phyloP scores from a whole-genome alignment of 2,888 invertebrate species.

The Macropis europaea region DNA sequence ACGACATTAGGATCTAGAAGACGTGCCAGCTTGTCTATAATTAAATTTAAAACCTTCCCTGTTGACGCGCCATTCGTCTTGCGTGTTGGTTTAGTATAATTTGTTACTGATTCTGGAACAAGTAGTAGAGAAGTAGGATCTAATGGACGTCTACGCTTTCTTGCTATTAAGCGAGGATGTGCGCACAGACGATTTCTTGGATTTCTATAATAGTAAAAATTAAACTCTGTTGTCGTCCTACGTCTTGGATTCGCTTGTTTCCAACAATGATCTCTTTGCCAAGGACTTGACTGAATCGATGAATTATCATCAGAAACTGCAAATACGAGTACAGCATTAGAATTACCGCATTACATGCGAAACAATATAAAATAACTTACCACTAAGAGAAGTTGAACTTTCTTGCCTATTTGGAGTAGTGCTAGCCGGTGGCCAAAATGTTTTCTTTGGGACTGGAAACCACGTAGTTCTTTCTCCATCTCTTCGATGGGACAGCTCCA shows the following conservation, averaged over 20 bases:
- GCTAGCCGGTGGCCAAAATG: conserved; percentile 91
- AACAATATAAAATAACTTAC: conserved; percentile 80
- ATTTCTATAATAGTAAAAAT: conserved; percentile 85
- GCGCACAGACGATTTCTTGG: conserved; percentile 79
- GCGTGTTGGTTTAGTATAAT: conserved; percentile 58
- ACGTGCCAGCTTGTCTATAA: conserved; percentile 76
- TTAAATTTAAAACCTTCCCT: conserved; percentile 72
- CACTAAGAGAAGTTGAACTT: conserved; percentile 90
- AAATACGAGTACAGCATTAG: conserved; percentile 57
- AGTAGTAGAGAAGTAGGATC: conserved; percentile 79
- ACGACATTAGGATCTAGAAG: conserved; percentile 83
- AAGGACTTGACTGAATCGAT: conserved; percentile 93
- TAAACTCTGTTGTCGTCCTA: conserved; percentile 87
- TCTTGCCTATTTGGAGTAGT: conserved; percentile 86
- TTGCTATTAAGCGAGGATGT: conserved; percentile 80
- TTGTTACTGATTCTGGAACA: conserved; percentile 59
- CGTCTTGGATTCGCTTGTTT: conserved; percentile 90
- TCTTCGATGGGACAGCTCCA: conserved; percentile 89
- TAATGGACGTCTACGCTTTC: conserved; percentile 86
- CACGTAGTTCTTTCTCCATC: conserved; percentile 92
- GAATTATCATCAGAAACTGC: conserved; percentile 94
- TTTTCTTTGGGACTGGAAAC: conserved; percentile 94
- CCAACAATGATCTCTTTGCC: conserved; percentile 95
- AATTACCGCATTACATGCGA: not conserved
- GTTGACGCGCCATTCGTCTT: conserved; percentile 66